Percentiles rank a stretch among this genome's conserved stretches.
Conservation (phyloP, 1,140 invertebrate genomes). For the Neodiprion lecontei region DNA sequence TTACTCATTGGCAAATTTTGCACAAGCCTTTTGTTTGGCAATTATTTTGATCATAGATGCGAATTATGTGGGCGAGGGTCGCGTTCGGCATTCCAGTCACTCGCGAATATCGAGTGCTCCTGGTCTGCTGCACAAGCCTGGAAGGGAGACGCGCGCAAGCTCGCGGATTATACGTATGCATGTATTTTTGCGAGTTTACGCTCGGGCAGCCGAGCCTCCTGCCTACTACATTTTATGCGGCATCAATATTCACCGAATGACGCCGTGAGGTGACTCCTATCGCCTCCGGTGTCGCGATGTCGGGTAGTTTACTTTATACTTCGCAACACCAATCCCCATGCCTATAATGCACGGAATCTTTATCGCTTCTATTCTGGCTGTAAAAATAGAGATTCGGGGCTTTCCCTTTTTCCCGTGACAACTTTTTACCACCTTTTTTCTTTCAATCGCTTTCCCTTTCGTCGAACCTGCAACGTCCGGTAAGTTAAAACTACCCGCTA, state of each 20-base stretch:
- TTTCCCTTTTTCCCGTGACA: neutral
- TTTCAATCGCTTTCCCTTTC: neutral
- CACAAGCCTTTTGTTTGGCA: too few species aligned
- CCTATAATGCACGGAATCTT: slow-evolving; percentile 36
- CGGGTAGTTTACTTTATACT: slow-evolving; percentile 49
- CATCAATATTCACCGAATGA: slow-evolving; percentile 44
- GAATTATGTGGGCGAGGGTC: too few species aligned
- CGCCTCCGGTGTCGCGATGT: slow-evolving; percentile 39
- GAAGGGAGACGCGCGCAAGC: too few species aligned
- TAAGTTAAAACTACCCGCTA: too few species aligned
- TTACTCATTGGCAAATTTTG: too few species aligned
- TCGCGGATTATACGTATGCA: neutral
- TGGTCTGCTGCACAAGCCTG: too few species aligned
- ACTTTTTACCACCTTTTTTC: neutral
- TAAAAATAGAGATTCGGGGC: slow-evolving; percentile 41
- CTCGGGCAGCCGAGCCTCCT: neutral
- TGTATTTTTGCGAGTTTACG: neutral
- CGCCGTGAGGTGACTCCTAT: slow-evolving; percentile 32
- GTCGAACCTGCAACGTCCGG: too few species aligned
- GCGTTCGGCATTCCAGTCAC: too few species aligned
- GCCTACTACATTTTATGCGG: slow-evolving; percentile 27
- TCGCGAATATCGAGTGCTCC: too few species aligned
- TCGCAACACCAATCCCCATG: slow-evolving; percentile 39
- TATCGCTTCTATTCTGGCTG: slow-evolving; percentile 44
- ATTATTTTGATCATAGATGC: too few species aligned